Evolutionary conservation across 2,113 vertebrate genomes (phyloP).

Genomic region (Lamprotornis superbus): DNA sequence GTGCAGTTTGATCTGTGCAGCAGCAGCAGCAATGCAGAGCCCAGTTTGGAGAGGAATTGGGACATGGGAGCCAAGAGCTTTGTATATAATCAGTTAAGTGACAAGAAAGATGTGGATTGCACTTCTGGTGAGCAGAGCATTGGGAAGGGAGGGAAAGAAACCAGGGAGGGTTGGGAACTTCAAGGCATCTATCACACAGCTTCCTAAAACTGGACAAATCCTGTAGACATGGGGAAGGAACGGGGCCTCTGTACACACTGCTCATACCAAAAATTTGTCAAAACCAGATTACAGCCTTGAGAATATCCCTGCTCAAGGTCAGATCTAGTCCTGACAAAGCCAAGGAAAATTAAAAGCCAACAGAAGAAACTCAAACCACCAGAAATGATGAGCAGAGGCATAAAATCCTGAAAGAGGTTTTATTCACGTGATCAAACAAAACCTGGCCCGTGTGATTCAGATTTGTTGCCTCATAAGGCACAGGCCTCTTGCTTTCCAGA

Average conservation of each 20-base stretch:
- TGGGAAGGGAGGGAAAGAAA: not conserved
- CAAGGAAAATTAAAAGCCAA: conserved; percentile 14
- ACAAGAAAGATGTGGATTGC: not conserved
- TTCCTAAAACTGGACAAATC: not conserved
- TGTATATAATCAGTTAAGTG: not conserved
- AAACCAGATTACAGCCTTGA: not conserved
- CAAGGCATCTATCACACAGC: not conserved
- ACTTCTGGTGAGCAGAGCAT: not conserved
- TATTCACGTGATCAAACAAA: not conserved
- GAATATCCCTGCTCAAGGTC: not conserved
- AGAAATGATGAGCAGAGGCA: not conserved
- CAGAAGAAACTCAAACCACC: not conserved
- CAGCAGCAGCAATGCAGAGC: not conserved
- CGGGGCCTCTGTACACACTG: not conserved
- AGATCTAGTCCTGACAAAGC: not conserved
- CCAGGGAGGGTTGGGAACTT: not conserved
- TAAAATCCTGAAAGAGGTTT: not conserved
- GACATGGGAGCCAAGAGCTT: not conserved
- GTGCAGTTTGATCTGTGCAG: not conserved
- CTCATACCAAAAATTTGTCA: not conserved
- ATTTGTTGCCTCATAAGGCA: not conserved
- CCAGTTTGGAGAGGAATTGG: not conserved
- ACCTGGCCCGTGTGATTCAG: not conserved
- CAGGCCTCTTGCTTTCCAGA: not conserved
- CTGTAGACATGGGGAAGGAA: not conserved